Evolutionary conservation across 2,888 invertebrate species (phyloP).

Genomic region (Hydroisotoma schaefferi): DNA sequence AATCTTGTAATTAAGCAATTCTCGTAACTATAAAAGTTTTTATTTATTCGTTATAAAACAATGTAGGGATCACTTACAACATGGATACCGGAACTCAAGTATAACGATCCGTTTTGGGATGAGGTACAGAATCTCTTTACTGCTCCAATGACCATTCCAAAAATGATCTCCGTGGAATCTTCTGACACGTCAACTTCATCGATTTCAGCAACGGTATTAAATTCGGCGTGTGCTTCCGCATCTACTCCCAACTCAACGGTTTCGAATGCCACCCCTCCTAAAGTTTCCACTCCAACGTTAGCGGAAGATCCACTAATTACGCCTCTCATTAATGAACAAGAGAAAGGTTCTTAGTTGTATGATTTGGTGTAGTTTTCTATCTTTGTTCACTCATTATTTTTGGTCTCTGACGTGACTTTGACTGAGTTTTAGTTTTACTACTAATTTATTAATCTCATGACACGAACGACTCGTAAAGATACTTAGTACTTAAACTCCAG

Average conservation of each 20-base stretch:
- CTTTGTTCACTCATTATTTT: not conserved
- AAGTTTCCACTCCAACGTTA: constrained; percentile 34
- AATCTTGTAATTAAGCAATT: not conserved
- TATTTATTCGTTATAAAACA: too few species aligned
- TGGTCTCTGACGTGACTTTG: too few species aligned
- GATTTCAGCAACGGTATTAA: constrained; percentile 37
- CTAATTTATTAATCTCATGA: too few species aligned
- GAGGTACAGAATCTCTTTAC: constrained; percentile 40
- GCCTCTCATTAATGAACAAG: not conserved
- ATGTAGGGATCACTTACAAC: constrained; percentile 42
- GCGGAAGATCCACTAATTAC: constrained; percentile 31
- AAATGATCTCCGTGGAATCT: constrained; percentile 34
- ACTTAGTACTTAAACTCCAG: too few species aligned
- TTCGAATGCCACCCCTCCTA: constrained; percentile 38
- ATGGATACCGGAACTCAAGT: constrained; percentile 44
- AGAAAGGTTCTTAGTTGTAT: not conserved
- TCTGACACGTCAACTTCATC: constrained; percentile 36
- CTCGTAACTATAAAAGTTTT: not conserved
- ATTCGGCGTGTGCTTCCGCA: constrained; percentile 38
- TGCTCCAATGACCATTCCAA: constrained; percentile 23
- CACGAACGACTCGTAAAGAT: too few species aligned
- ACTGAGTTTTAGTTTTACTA: too few species aligned
- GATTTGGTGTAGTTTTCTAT: not conserved
- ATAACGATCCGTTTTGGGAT: constrained; percentile 46
- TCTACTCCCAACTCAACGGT: constrained; percentile 38